Evolutionary conservation across 2,797 vertebrate genomes (phyloP), one percentile per base, ranked within the genome.

Genomic region (Melanotaenia nigrans): DNA sequence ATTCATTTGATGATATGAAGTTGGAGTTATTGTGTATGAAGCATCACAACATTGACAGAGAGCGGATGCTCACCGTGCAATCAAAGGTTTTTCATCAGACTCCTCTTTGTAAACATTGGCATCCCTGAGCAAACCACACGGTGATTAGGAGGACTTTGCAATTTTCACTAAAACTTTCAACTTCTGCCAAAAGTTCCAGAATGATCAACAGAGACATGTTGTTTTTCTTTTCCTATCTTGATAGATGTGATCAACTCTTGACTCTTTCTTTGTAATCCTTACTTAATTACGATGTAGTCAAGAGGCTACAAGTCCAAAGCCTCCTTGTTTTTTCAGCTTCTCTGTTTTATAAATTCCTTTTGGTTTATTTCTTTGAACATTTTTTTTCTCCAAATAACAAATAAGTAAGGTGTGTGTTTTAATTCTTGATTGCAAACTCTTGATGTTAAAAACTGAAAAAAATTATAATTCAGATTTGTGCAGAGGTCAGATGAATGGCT

Each of bases 61-160:
- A 72, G 78, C 64, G 82, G 75, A 89, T 90, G 85, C 71, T 89
- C 79, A 65, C 86, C 61, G 6, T 81, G 87, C 79, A 92, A 92
- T 93, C 91, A 93, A 89, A 87, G 85, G 68, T 84, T 86, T 91
- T 90, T 89, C 87, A 87, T 91, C 79, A 89, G 77, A 75, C 84
- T 91, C 77, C 81, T 89, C 83, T 91, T 82, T 92, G 90, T 93
- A 93, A 93, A 94, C 92, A 92, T 58, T 85, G 89, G 86, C 83
- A 78, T 90, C 86, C 82, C 78, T 78, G 60, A 87, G 84, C 77
- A 90, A 91, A 91, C 91, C 87, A 71, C 90, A 86, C 83, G 78
- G 85, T 92, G 88, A 93, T 92, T 90, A 92, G 85, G 85, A 86
- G 72, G 77, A 88, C 82, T 82, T 85, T 65, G 54, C 82, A 81